Base-by-base conservation (phyloP, 1,140 invertebrate species). In the Zaprionus kolodkinae region DNA sequence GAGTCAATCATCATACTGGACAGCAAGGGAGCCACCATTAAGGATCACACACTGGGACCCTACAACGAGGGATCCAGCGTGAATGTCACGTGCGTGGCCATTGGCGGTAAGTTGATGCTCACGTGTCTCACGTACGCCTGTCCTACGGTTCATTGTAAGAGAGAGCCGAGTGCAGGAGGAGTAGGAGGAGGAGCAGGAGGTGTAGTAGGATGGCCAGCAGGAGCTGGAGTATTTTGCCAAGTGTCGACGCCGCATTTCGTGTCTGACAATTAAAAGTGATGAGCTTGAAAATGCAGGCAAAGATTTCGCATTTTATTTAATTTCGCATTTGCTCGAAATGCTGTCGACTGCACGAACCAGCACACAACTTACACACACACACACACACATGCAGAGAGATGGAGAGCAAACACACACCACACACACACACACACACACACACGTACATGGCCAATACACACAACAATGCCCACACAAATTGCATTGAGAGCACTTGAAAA, bases 21-120 rank as follows among this genome's bases (percentile, higher is more conserved):
- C 81, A 96, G 96, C 73, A 95, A 95, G 77, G 95, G 95, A 7
- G 94, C 94, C 63, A 95, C 96, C 92, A 95, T 97, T 80, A 94
- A 94, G 43, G 93, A 96, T 83, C 95, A 96, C 67, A 95, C 95
- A 48, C 93, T 97, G 15, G 96, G 96, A 6, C 96, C 97, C 3
- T 97, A 97, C 92, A 96, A 95, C 82, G 96, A 97, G 92, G 96
- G 96, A 11, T 94, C 95, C 1, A 95, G 95, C 63, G 94, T 97
- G 66, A 96, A 97, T 90, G 95, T 97, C 65, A 96, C 96, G 63
- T 97, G 97, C 92, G 95, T 96, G 65, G 96, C 96, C 69, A 95
- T 95, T 86, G 96, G 96, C 94, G 96, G 96, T 96, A 94, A 96
- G 94, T 93, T 43, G n/a, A 17, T 33, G 9, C 59, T 63, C 61